These are phyloP conservation scores for Chrosomus eos DNA, from an alignment of 2,797 vertebrate species.

Conservation along the genomic window DNA sequence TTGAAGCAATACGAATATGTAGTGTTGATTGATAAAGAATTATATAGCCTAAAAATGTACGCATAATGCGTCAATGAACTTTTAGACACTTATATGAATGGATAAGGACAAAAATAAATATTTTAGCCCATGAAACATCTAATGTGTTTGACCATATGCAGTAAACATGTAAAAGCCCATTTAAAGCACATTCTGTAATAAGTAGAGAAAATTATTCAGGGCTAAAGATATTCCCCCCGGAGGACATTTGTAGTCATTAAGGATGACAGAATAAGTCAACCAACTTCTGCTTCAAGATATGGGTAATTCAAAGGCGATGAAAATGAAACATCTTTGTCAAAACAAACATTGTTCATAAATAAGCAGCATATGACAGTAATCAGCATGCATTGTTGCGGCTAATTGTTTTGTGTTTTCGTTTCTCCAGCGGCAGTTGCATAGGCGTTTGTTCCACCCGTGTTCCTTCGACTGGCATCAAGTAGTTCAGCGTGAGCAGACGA, in stretches of 20 bases:
- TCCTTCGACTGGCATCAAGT: constrained; percentile 45
- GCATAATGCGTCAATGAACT: not conserved
- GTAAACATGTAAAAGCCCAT: not conserved
- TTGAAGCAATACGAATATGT: not conserved
- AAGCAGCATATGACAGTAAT: constrained; percentile 31
- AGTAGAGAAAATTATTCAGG: not conserved
- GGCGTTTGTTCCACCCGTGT: constrained; percentile 40
- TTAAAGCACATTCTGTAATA: constrained; percentile 1
- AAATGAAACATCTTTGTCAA: constrained; percentile 32
- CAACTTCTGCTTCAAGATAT: constrained; percentile 17
- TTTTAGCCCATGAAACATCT: not conserved
- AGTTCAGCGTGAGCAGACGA: constrained; percentile 57
- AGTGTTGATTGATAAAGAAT: not conserved
- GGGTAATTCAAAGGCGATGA: constrained; percentile 8
- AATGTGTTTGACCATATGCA: not conserved
- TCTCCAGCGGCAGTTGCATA: constrained; percentile 28
- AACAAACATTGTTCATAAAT: constrained; percentile 32
- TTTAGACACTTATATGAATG: not conserved
- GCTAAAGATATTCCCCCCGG: constrained; percentile 19
- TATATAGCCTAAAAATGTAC: not conserved
- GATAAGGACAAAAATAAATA: not conserved
- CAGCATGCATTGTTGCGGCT: constrained; percentile 39
- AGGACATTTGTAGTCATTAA: constrained; percentile 39
- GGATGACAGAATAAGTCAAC: constrained; percentile 8
- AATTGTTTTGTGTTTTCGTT: constrained; percentile 40